Percentiles rank a stretch among this genome's conserved stretches.
Conservation (phyloP, 2,797 vertebrate genomes). For the Manis javanica region DNA sequence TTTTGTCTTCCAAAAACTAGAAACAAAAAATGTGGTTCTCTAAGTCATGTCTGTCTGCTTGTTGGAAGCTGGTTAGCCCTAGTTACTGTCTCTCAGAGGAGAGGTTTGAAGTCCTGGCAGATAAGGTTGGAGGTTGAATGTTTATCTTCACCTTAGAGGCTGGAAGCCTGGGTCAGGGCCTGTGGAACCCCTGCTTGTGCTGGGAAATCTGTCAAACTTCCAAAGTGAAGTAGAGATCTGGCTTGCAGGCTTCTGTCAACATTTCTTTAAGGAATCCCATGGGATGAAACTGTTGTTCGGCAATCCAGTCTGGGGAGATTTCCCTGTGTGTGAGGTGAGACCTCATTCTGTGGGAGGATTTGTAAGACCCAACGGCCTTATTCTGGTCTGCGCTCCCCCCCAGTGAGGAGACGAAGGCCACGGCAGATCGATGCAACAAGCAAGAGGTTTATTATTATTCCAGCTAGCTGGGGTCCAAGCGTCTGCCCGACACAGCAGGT, state of each 20-base stretch:
- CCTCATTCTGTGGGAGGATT: too few relatives aligned
- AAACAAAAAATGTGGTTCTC: background rate
- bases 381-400: too few relatives aligned
- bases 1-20: constrained; percentile 11
- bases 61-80: background rate
- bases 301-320: too few relatives aligned
- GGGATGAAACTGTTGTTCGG: background rate
- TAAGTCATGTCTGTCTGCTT: background rate
- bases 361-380: too few relatives aligned
- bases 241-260: background rate
- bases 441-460: too few relatives aligned
- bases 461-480: too few relatives aligned
- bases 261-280: background rate
- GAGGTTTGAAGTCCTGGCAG: background rate
- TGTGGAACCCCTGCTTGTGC: background rate
- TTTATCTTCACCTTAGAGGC: background rate
- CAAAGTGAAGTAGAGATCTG: background rate
- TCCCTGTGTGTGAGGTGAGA: too few relatives aligned
- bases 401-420: too few relatives aligned
- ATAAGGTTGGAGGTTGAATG: background rate
- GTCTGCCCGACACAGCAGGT: too few relatives aligned
- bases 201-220: background rate
- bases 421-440: too few relatives aligned
- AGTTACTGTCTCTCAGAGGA: background rate
- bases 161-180: background rate